Percentiles rank a stretch among this genome's conserved stretches.
Conservation (phyloP, 2,797 vertebrate species). For the Neomorphus geoffroyi region DNA sequence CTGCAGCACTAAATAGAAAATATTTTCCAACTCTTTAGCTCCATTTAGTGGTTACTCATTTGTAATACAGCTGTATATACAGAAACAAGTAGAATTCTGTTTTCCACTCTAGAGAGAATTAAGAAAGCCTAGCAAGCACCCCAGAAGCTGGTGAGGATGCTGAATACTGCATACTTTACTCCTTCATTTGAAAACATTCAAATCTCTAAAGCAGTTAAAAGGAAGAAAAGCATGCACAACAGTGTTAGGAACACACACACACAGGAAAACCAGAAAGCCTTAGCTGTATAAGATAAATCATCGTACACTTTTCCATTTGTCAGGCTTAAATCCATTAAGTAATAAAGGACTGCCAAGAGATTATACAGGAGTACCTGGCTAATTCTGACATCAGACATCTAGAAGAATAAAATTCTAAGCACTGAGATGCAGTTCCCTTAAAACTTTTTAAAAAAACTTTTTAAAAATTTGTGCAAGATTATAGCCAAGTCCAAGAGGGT, state of each 20-base stretch:
- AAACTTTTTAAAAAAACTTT: neutral
- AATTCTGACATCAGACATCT: neutral
- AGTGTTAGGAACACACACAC: neutral
- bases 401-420: neutral
- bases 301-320: neutral
- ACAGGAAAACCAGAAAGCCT: neutral
- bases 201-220: neutral
- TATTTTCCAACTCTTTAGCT: slow-evolving; percentile 24
- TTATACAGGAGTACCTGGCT: neutral
- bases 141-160: neutral
- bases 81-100: neutral
- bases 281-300: neutral
- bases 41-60: slow-evolving; percentile 55
- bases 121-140: neutral
- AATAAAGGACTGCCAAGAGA: neutral
- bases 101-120: neutral
- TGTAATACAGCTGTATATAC: neutral
- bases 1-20: neutral
- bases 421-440: neutral
- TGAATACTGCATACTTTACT: neutral
- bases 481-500: neutral
- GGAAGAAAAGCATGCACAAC: neutral
- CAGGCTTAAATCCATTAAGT: neutral
- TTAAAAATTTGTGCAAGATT: neutral
- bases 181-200: neutral